A percentile compares a stretch with the other conserved stretches of the same genome.
These are phyloP conservation scores for Pollenia angustigena DNA, from an alignment of 2,888 invertebrate species.

Conservation along the genomic window DNA sequence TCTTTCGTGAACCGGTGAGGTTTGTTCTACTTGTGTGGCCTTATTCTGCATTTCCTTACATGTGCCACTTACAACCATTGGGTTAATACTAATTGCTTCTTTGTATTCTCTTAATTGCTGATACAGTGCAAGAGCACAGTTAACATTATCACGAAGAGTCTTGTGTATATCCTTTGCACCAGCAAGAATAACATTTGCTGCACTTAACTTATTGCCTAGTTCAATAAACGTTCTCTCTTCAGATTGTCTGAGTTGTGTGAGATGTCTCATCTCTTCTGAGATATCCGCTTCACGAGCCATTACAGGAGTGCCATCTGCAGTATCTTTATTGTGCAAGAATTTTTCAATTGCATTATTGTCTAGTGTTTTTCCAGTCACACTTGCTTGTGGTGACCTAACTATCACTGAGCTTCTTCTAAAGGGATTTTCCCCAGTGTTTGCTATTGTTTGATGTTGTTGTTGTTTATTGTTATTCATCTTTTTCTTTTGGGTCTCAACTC, in stretches of 20 bases:
- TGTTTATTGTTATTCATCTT: too few relatives aligned
- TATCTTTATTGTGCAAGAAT: too few relatives aligned
- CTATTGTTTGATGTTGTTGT: too few relatives aligned
- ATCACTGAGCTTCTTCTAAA: too few relatives aligned
- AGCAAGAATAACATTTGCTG: not conserved
- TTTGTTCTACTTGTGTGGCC: not conserved
- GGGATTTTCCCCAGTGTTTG: too few relatives aligned
- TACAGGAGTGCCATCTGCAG: too few relatives aligned
- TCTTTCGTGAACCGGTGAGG: not conserved
- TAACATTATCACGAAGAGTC: not conserved
- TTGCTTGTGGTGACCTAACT: too few relatives aligned
- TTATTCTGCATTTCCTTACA: not conserved
- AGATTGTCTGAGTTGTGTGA: not conserved
- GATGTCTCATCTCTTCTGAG: not conserved
- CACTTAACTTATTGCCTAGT: not conserved
- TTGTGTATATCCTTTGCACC: not conserved
- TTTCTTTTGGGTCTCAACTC: too few relatives aligned
- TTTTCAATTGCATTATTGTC: too few relatives aligned
- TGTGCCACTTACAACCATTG: not conserved
- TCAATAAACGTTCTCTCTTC: not conserved
- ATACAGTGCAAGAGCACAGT: not conserved
- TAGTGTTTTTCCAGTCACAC: too few relatives aligned
- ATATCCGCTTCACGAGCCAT: too few relatives aligned
- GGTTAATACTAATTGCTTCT: not conserved
- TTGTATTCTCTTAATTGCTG: not conserved